phyloP scores from a whole-genome alignment of 2,797 vertebrate genomes.

The Oreochromis mossambicus region DNA sequence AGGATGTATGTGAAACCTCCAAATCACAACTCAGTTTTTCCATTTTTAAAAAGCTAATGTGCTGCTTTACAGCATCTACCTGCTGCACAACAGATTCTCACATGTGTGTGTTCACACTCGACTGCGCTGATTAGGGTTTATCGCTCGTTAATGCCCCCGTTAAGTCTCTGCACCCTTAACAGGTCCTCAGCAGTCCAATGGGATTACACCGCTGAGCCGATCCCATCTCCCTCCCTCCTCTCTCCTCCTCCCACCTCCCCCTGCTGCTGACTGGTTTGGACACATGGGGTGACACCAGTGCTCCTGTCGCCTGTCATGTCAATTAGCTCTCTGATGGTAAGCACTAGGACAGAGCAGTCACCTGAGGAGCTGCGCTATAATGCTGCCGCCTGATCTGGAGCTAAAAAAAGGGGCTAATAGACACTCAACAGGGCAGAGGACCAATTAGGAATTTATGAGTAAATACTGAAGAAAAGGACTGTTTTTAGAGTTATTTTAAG shows the following conservation, averaged over 20 bases:
- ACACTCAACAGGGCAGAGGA: neutral
- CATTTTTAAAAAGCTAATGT: rapidly evolving
- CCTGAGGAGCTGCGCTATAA: neutral
- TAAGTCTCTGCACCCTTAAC: conserved; percentile 35
- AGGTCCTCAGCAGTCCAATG: conserved; percentile 33
- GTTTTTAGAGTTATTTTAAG: neutral
- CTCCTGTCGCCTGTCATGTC: conserved; percentile 27
- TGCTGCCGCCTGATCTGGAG: neutral
- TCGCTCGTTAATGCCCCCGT: conserved; percentile 28
- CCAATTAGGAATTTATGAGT: neutral
- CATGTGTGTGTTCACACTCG: neutral
- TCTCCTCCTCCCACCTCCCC: neutral
- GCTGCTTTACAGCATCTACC: neutral
- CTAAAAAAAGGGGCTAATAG: neutral
- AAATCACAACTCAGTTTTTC: neutral
- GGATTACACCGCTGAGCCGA: conserved; percentile 44
- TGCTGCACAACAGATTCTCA: neutral
- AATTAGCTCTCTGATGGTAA: conserved; percentile 14
- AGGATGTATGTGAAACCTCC: neutral
- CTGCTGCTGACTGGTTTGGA: conserved; percentile 22
- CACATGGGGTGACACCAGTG: conserved; percentile 24
- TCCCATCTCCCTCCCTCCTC: neutral
- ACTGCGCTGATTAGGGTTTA: conserved; percentile 31
- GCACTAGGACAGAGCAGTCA: neutral
- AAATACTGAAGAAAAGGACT: neutral